A percentile compares a stretch with the other conserved stretches of the same genome.
Evolutionary conservation across 2,797 vertebrate species (phyloP).

Genomic region (Myripristis murdjan): DNA sequence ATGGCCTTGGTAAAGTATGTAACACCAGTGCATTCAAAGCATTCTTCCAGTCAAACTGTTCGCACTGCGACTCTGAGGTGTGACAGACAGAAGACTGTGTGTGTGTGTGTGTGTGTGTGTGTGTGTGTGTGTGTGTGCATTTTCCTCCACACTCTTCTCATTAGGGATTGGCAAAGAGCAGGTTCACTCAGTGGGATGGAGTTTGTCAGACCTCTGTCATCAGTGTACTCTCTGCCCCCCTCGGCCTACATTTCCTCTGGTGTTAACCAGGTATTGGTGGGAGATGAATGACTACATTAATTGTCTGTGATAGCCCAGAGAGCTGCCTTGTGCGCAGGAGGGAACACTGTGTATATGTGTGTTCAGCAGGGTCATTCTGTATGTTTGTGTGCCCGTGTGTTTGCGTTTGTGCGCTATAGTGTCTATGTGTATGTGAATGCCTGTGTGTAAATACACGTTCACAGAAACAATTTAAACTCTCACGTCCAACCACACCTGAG

Average conservation of each 20-base stretch:
- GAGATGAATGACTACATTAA: conserved; percentile 71
- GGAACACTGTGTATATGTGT: conserved; percentile 27
- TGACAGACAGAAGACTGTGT: conserved; percentile 29
- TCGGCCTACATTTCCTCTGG: conserved; percentile 51
- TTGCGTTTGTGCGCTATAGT: background rate
- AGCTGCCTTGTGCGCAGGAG: conserved; percentile 44
- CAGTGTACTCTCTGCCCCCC: conserved; percentile 24
- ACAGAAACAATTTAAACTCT: conserved; percentile 22
- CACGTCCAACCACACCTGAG: conserved; percentile 32
- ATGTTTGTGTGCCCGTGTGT: background rate
- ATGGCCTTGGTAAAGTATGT: background rate
- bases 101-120: background rate
- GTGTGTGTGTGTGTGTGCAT: conserved; percentile 10
- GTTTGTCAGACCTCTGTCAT: conserved; percentile 57
- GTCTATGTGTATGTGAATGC: background rate
- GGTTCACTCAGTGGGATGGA: conserved; percentile 33
- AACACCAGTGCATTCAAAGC: background rate
- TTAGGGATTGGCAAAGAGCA: conserved; percentile 38
- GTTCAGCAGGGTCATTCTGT: conserved; percentile 45
- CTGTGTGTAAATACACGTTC: conserved; percentile 27
- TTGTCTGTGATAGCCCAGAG: conserved; percentile 71
- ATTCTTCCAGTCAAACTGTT: background rate
- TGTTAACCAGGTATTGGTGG: conserved; percentile 62
- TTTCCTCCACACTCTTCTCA: conserved; percentile 36
- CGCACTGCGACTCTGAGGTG: conserved; percentile 1